A percentile compares a stretch with the other conserved stretches of the same genome.
These are phyloP conservation scores for Phalanger gymnotis DNA, from an alignment of 2,797 vertebrate genomes.

Conservation along the genomic window DNA sequence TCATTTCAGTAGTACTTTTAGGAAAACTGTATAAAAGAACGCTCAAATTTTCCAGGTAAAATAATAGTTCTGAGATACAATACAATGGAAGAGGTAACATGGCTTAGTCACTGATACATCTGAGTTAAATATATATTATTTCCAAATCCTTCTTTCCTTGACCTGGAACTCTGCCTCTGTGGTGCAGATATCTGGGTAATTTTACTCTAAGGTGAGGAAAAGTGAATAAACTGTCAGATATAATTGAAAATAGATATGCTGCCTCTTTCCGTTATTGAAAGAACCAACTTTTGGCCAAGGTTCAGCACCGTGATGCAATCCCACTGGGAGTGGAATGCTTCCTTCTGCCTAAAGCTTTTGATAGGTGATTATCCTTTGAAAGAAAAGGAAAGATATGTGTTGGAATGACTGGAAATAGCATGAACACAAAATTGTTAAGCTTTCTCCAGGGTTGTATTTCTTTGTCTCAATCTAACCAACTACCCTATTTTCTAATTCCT, in stretches of 20 bases:
- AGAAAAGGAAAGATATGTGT: conserved; percentile 16
- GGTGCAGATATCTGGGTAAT: conserved; percentile 38
- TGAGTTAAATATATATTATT: conserved; percentile 39
- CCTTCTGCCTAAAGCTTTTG: conserved; percentile 18
- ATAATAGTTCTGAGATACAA: conserved; percentile 43
- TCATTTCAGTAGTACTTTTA: not conserved
- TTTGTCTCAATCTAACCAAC: conserved; percentile 4
- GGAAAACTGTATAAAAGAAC: conserved; percentile 45
- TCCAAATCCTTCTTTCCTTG: conserved; percentile 46
- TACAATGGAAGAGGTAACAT: not conserved
- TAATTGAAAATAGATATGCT: conserved; percentile 19
- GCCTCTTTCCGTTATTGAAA: not conserved
- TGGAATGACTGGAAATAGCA: not conserved
- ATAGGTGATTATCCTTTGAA: not conserved
- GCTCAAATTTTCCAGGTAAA: conserved; percentile 50
- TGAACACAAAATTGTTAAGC: not conserved
- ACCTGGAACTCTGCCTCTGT: not conserved
- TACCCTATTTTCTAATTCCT: conserved; percentile 59
- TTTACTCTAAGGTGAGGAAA: conserved; percentile 2
- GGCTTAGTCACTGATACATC: conserved; percentile 15
- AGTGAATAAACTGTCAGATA: conserved; percentile 2
- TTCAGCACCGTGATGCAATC: not conserved
- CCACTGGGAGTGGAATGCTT: not conserved
- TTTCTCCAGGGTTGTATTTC: conserved; percentile 38
- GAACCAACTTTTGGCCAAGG: not conserved